Evolutionary conservation across 2,113 vertebrate genomes (phyloP), one percentile per base, ranked within the genome.

Genomic region (Pseudorectes ferrugineus): DNA sequence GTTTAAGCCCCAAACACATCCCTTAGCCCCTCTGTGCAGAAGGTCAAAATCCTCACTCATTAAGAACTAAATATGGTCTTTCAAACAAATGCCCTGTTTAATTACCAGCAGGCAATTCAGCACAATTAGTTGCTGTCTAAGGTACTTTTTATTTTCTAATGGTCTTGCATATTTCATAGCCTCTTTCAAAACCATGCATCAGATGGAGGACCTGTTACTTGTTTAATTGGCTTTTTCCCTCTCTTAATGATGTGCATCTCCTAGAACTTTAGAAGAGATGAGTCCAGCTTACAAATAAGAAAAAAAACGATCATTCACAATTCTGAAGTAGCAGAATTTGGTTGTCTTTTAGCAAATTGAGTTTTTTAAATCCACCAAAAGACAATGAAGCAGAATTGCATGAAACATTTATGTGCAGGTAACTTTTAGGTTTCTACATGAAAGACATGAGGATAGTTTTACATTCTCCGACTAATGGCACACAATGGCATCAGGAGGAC

Each of bases 71-170:
- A 45, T 25, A 14, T 18, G 49, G 31, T 40, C 68, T 88, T 89
- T 80, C 80, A 48, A 89, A 81, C 63, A 92, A 85, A 88, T 52
- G 40, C 20, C 62, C 48, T 85, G 73, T 63, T 93, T 91, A 96
- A 93, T 97, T 96, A 73, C 57, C 57, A 91, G 49, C 61, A 75
- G 63, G 58, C 55, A 77, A 70, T 92, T 85, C 77, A 95, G 87
- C 78, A 96, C 49, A 79, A 93, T 95, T 96, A 84, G 54, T 93
- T 93, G 80, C 95, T 93, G 78, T 88, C 80, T 75, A 43, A 78
- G 52, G 26, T 85, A 17, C 48, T 74, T 89, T 81, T 73, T 45
- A 35, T 93, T 93, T 93, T 89, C 46, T 88, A 59, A 87, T 72
- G 29, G 28, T 51, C 58, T 61, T 92, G 85, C 62, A 76, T 95